Percentiles rank a stretch among this genome's conserved stretches.
Evolutionary conservation across 2,797 vertebrate species (phyloP).

Genomic region (Rhinatrema bivittatum): DNA sequence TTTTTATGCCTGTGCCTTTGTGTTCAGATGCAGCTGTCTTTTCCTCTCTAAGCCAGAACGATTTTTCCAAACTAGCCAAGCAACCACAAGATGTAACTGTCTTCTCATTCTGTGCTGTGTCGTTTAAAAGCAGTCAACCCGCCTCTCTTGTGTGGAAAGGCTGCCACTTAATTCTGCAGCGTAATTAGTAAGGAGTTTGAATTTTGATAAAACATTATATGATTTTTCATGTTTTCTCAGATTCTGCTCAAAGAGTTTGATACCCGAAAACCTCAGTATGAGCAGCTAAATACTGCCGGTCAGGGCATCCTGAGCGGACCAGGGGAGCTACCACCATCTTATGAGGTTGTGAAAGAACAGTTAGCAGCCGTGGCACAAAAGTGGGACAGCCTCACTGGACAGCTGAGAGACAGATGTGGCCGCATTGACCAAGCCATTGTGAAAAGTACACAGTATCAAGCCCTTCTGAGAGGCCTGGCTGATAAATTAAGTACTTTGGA

Average conservation of each 20-base stretch:
- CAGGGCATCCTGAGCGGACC: conserved; percentile 69
- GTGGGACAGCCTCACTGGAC: conserved; percentile 80
- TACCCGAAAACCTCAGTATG: conserved; percentile 81
- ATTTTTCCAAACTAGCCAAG: too few species aligned
- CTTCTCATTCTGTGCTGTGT: too few species aligned
- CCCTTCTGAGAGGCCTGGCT: conserved; percentile 68
- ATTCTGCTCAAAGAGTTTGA: conserved; percentile 95
- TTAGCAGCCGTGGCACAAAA: conserved; percentile 72
- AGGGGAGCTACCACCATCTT: conserved; percentile 64
- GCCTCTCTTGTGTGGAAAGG: too few species aligned
- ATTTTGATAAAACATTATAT: background rate
- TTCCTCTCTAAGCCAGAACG: too few species aligned
- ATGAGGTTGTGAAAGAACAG: conserved; percentile 65
- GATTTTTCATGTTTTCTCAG: conserved; percentile 41
- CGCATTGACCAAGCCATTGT: conserved; percentile 78
- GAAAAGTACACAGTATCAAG: conserved; percentile 83
- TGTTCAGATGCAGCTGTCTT: too few species aligned
- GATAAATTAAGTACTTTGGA: conserved; percentile 68
- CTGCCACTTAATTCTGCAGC: too few species aligned
- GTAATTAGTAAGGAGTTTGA: too few species aligned
- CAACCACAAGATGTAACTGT: too few species aligned
- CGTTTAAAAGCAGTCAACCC: too few species aligned
- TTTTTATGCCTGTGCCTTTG: too few species aligned
- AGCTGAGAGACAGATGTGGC: conserved; percentile 74
- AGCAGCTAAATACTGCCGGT: conserved; percentile 74